Conservation (phyloP, 2,888 invertebrate genomes). For the Cantharis lateralis region DNA sequence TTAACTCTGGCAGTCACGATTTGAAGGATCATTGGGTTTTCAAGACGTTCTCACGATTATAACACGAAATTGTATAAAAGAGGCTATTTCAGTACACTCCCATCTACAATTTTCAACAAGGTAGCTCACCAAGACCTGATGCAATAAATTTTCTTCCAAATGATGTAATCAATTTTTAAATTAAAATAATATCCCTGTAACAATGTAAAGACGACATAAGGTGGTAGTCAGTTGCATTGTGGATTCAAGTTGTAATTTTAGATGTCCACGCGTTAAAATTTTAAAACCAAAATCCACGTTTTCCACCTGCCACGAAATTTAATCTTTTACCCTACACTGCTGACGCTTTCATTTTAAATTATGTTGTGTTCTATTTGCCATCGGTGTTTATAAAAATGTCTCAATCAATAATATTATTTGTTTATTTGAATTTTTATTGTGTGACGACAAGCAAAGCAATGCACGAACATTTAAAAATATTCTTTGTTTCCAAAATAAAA, state of each 20-base stretch:
- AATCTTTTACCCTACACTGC: slow-evolving; percentile 6
- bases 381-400: neutral
- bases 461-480: neutral
- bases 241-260: slow-evolving; percentile 11
- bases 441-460: neutral
- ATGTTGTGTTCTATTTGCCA: neutral
- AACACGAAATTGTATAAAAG: neutral
- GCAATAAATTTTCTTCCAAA: neutral
- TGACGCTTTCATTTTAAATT: neutral
- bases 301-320: slow-evolving; percentile 19
- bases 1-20: slow-evolving; percentile 22
- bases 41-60: slow-evolving; percentile 14
- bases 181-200: neutral
- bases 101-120: neutral
- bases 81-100: neutral
- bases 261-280: slow-evolving; percentile 16
- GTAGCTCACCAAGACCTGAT: neutral
- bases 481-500: neutral
- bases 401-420: neutral
- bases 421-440: neutral
- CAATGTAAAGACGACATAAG: slow-evolving; percentile 15
- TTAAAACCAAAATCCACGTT: slow-evolving; percentile 11
- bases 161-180: neutral
- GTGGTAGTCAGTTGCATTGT: neutral
- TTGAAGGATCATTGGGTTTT: slow-evolving; percentile 5